Evolutionary conservation across 2,888 invertebrate species (phyloP).

Genomic region (Chaetogeoica ovagalla): DNA sequence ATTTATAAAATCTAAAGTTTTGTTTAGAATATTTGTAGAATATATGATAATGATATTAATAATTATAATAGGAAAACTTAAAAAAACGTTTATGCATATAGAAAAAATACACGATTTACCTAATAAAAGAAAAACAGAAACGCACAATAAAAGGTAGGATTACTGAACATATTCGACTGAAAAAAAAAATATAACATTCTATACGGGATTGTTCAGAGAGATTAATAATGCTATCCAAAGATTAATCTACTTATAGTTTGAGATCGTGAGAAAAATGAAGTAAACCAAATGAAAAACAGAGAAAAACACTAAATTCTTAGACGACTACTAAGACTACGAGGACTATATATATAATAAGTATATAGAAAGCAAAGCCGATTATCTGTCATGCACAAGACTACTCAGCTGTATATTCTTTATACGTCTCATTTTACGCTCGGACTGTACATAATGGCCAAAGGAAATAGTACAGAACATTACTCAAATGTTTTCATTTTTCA

Average conservation of each 20-base stretch:
- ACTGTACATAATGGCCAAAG: neutral
- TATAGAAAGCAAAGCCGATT: constrained; percentile 27
- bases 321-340: neutral
- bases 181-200: neutral
- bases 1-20: too few relatives aligned
- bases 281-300: constrained; percentile 11
- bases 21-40: too few relatives aligned
- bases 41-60: too few relatives aligned
- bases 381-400: neutral
- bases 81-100: too few relatives aligned
- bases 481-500: neutral
- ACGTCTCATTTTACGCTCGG: constrained; percentile 20
- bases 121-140: too few relatives aligned
- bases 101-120: too few relatives aligned
- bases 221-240: constrained; percentile 24
- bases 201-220: neutral
- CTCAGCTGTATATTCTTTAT: neutral
- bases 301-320: constrained; percentile 1
- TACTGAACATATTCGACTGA: neutral
- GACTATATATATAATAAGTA: neutral
- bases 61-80: too few relatives aligned
- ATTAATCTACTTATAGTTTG: constrained; percentile 11
- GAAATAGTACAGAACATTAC: neutral
- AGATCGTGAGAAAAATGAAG: constrained; percentile 11
- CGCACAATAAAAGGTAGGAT: too few relatives aligned